Base-by-base conservation (phyloP, 2,113 vertebrate genomes). In the Ahaetulla prasina region DNA sequence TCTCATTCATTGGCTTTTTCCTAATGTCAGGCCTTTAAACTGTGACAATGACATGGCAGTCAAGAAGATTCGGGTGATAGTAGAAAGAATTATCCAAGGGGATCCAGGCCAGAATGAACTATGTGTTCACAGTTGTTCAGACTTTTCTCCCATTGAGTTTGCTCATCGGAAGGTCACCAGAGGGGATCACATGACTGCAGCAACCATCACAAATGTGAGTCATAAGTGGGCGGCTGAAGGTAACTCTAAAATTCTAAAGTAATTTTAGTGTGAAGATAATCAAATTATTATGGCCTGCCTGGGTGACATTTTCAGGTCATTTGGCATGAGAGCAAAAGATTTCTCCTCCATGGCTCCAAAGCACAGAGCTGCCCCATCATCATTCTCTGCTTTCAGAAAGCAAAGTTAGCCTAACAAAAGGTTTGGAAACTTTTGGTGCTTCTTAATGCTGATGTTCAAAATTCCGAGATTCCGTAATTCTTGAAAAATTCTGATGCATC, bases 1-100 rank as follows among this genome's bases (percentile, higher is more conserved):
- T 25, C 45, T 11, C 30, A 4, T 35, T 91, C 91, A 27, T 52
- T 50, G 43, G 35, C 0, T 55, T 92, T 88, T 93, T 93, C 54
- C 60, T 87, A 52, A 85, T 91, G 53, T 90, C 95, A 90, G 54
- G 54, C 60, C 90, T 93, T 95, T 92, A 93, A 94, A 94, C 85
- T 88, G 39, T 94, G 90, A 89, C 80, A 16, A 54, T 89, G 92
- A 52, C 80, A 25, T 90, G 84, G 52, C 23, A 84, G 22, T 50
- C 55, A 10, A 60, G 6, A 88, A 90, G 23, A n/a, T 60, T 22
- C 43, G 12, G 52, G 57, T 90, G 88, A 90, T 11, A 43, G 22
- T 23, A 57, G 63, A 47, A 63, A 91, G 49, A 91, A 88, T 9
- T 22, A 22, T 43, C 74, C 35, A 3, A 80, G 18, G 18, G 74